Percentiles rank a stretch among this genome's conserved stretches.
phyloP scores from a whole-genome alignment of 23 tunicate species.

The Clavelina lepadiformis region DNA sequence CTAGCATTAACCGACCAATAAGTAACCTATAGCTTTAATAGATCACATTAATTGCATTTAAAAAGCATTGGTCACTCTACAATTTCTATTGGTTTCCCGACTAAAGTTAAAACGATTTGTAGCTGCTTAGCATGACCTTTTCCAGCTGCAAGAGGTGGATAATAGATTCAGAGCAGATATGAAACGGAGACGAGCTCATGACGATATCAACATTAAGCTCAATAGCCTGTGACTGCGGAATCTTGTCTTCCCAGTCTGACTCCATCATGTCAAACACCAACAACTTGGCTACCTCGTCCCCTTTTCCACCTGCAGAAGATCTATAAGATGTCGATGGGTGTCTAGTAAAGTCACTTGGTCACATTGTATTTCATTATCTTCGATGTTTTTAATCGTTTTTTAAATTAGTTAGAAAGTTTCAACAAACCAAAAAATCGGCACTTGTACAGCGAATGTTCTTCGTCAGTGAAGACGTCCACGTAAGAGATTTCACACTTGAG shows the following conservation, averaged over 20 bases:
- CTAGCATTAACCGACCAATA: no score
- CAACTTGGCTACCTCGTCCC: conserved; percentile 73
- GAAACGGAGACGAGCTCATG: conserved; percentile 87
- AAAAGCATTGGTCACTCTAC: no score
- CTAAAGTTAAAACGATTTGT: no score
- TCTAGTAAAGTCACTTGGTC: neutral
- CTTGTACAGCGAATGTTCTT: conserved; percentile 84
- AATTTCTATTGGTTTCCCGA: no score
- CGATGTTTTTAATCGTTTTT: neutral
- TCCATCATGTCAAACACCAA: conserved; percentile 95
- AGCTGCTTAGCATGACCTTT: no score
- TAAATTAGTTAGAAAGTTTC: neutral
- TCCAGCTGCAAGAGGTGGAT: conserved; percentile 78
- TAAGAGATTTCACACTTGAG: conserved; percentile 91
- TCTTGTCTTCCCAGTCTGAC: conserved; percentile 86
- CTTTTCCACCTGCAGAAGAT: conserved; percentile 65
- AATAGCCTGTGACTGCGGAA: conserved; percentile 88
- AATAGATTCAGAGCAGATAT: conserved; percentile 63
- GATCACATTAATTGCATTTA: neutral
- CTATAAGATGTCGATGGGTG: neutral
- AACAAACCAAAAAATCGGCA: conserved; percentile 80
- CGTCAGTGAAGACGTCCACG: conserved; percentile 92
- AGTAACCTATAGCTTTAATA: no score
- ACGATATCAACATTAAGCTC: conserved; percentile 95
- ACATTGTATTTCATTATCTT: neutral